Evolutionary conservation across 2,797 vertebrate genomes (phyloP).

Genomic region (Coendou prehensilis): DNA sequence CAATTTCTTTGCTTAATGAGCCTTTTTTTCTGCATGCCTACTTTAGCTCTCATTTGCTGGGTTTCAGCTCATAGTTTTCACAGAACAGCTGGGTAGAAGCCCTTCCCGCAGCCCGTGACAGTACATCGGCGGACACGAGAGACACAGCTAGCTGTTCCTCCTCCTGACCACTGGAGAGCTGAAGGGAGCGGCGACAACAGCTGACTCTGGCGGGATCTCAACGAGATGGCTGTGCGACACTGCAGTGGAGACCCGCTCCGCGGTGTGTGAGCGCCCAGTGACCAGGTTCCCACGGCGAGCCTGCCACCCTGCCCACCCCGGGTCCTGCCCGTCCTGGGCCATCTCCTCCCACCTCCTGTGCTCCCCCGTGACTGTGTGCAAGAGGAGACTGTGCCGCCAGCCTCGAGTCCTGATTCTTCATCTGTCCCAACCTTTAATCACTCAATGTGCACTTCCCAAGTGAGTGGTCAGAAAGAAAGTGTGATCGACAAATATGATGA

Average conservation of each 20-base stretch:
- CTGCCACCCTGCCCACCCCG: too few relatives aligned
- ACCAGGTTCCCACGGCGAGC: not conserved
- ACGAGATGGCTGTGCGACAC: accelerated
- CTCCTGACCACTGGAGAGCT: not conserved
- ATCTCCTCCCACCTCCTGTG: not conserved
- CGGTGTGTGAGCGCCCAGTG: not conserved
- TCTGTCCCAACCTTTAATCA: too few relatives aligned
- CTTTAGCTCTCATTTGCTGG: not conserved
- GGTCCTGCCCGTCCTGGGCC: not conserved
- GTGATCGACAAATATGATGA: not conserved
- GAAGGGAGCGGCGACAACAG: not conserved
- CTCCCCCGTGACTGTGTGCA: not conserved
- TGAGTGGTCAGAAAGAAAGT: not conserved
- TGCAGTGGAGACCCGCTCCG: not conserved
- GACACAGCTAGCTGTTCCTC: too few relatives aligned
- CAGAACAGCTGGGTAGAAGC: not conserved
- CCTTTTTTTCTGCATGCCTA: not conserved
- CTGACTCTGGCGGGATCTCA: not conserved
- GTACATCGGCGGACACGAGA: not conserved
- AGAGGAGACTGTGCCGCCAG: not conserved
- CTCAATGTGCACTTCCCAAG: not conserved
- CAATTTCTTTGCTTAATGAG: not conserved
- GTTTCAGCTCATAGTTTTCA: not conserved
- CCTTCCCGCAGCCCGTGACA: not conserved
- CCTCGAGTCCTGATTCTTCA: not conserved